Base-by-base conservation (phyloP, 2,797 vertebrate genomes). In the Lagocephalus sceleratus region DNA sequence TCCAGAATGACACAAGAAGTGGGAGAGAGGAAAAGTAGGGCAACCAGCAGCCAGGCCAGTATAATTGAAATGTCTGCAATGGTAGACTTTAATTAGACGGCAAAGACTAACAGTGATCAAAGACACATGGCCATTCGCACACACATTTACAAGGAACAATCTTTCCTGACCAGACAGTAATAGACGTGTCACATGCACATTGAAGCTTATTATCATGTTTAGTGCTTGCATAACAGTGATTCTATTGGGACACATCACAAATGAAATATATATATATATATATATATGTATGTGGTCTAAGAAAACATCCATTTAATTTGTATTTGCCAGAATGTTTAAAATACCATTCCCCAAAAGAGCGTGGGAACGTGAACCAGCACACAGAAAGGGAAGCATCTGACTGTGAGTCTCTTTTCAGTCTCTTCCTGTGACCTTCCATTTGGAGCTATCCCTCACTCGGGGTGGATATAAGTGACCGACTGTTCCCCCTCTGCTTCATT, bases 341-440 rank as follows among this genome's bases (percentile, higher is more conserved):
- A 69, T 41, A 51, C 45, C 39, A n/a, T 7, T 53, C 49, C 48
- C 62, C 12, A 47, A 46, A 45, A 67, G 67, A 44, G 21, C 62
- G 69, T 65, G 51, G 71, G 61, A 76, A 76, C 59, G 57, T 66
- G 51, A 73, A 73, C 20, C 8, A 5, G n/a, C 54, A n/a, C 48
- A 57, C 56, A 60, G 51, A 6, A 21, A 14, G 6, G 48, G 52
- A 62, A 69, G 46, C 22, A 19, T 50, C 20, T 47, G 52, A 45
- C 41, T 48, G n/a, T n/a, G 54, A 12, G 25, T 41, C 32, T 25
- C 54, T 57, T 43, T 61, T 44, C 32, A 41, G 50, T 68, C 59
- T 66, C 66, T 77, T 74, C 65, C 66, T 68, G 68, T 69, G 71
- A 67, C 78, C 65, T 66, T 68, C 51, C 23, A 7, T 69, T 39